Percentiles rank a stretch among this genome's conserved stretches.
phyloP scores from a whole-genome alignment of 2,888 invertebrate species.

The Xanthorhoe spadicearia region DNA sequence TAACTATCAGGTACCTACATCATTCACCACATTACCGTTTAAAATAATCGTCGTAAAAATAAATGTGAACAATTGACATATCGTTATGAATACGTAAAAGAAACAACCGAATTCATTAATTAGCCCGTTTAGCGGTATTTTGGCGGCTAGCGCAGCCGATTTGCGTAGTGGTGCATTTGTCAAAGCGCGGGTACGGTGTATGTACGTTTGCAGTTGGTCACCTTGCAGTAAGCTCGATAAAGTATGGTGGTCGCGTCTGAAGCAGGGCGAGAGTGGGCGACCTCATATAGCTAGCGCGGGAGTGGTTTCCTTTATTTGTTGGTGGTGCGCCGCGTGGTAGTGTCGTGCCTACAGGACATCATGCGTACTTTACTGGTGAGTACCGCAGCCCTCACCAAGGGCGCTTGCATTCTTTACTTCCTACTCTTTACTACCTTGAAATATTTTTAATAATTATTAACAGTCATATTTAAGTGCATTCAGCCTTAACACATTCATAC shows the following conservation, averaged over 20 bases:
- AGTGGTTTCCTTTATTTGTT: constrained; percentile 82
- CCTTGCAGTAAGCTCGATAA: constrained; percentile 69
- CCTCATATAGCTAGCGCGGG: constrained; percentile 81
- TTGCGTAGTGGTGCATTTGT: constrained; percentile 66
- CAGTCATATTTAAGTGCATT: constrained; percentile 15
- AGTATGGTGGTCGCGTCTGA: constrained; percentile 79
- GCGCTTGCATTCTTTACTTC: constrained; percentile 51
- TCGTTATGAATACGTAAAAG: constrained; percentile 56
- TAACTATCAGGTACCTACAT: too few relatives aligned
- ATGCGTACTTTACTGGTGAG: constrained; percentile 81
- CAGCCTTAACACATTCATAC: constrained; percentile 2
- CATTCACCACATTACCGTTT: constrained; percentile 6
- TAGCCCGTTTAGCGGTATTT: constrained; percentile 76
- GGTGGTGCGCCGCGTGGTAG: constrained; percentile 75
- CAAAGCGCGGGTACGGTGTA: constrained; percentile 48
- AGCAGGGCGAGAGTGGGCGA: constrained; percentile 82
- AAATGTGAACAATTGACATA: constrained; percentile 39
- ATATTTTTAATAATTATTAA: constrained; percentile 27
- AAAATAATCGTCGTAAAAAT: constrained; percentile 25
- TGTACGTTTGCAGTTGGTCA: constrained; percentile 72
- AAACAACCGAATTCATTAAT: constrained; percentile 67
- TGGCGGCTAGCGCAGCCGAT: constrained; percentile 66
- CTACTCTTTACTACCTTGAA: constrained; percentile 40
- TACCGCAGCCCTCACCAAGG: constrained; percentile 58
- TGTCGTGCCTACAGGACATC: constrained; percentile 77